A percentile compares a stretch with the other conserved stretches of the same genome.
These are phyloP conservation scores for Ursus arctos DNA, from an alignment of 2,113 vertebrate species.

Conservation along the genomic window DNA sequence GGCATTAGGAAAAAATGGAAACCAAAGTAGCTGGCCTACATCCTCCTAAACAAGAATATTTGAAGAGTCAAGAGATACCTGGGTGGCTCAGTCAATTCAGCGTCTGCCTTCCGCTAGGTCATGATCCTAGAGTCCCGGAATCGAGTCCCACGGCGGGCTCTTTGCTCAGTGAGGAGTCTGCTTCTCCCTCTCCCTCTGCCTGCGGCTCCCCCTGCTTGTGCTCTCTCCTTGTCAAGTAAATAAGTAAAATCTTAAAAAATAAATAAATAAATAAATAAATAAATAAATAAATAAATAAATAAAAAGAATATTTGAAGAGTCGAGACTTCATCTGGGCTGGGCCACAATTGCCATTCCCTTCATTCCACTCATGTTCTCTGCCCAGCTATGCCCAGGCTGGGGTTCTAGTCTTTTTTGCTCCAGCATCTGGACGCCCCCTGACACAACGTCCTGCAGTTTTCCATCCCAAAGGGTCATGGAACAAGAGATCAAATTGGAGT, in stretches of 20 bases:
- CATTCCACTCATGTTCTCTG: not conserved
- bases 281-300: too few species aligned
- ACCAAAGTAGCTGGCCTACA: not conserved
- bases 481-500: not conserved
- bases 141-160: not conserved
- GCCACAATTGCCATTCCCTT: not conserved
- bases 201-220: not conserved
- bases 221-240: too few species aligned
- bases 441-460: not conserved
- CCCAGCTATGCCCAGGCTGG: not conserved
- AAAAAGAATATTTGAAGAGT: not conserved
- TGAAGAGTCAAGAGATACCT: not conserved
- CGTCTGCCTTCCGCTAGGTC: not conserved
- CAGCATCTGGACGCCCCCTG: not conserved
- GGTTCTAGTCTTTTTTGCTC: conserved; percentile 25
- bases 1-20: not conserved
- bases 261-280: too few species aligned
- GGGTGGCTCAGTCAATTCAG: not conserved
- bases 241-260: too few species aligned
- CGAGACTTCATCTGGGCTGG: not conserved
- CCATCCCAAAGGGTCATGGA: not conserved
- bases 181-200: not conserved
- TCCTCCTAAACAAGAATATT: conserved; percentile 10
- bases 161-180: not conserved
- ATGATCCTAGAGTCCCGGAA: not conserved